phyloP scores from a whole-genome alignment of 1,140 invertebrate species.

The Sitophilus oryzae region DNA sequence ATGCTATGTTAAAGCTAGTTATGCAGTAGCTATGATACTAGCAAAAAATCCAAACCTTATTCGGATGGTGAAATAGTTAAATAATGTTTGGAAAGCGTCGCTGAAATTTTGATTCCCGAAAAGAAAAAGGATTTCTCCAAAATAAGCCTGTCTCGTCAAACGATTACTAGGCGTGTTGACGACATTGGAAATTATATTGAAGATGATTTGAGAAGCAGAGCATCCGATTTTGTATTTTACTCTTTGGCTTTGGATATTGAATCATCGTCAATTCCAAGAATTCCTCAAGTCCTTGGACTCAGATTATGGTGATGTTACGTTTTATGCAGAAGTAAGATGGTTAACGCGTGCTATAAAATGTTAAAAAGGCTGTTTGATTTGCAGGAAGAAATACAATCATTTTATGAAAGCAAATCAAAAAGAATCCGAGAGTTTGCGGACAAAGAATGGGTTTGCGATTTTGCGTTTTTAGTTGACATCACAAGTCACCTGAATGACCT shows the following conservation, averaged over 20 bases:
- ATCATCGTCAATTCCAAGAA: conserved; percentile 38
- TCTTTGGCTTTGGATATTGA: conserved; percentile 39
- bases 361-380: conserved; percentile 19
- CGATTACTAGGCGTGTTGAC: conserved; percentile 35
- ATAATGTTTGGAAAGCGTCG: no score
- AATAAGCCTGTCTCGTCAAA: conserved; percentile 33
- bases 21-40: conserved; percentile 29
- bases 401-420: conserved; percentile 6
- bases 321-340: conserved; percentile 36
- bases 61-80: conserved; percentile 37
- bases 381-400: conserved; percentile 13
- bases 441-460: conserved; percentile 7
- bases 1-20: no score
- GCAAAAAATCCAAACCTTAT: conserved; percentile 37
- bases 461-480: no score
- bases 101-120: conserved; percentile 37
- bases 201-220: conserved; percentile 27
- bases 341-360: conserved; percentile 27
- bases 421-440: background rate
- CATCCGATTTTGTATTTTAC: conserved; percentile 34
- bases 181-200: conserved; percentile 32
- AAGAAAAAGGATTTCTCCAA: conserved; percentile 28
- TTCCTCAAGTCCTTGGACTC: conserved; percentile 36
- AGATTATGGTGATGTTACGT: conserved; percentile 35
- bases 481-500: no score